Conservation (phyloP, 2,113 vertebrate species). For the Rhagologus leucostigma region DNA sequence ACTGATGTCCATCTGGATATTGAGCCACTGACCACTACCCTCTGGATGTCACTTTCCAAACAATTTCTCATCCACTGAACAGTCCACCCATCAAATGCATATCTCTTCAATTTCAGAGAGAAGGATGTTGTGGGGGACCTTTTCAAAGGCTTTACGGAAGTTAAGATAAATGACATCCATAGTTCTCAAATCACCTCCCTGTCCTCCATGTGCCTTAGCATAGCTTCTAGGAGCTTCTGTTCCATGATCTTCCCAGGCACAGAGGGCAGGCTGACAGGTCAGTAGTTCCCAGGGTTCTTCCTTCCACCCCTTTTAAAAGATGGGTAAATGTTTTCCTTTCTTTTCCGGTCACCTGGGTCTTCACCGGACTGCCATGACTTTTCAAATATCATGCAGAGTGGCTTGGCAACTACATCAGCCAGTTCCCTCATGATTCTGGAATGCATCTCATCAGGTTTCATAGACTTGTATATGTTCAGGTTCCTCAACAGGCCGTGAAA, state of each 20-base stretch:
- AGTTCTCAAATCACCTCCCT: neutral
- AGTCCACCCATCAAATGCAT: neutral
- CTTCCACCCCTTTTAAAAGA: neutral
- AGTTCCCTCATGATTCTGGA: neutral
- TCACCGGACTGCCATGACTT: neutral
- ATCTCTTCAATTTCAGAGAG: neutral
- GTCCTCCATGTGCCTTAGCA: neutral
- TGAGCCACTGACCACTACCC: neutral
- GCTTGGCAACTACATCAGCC: neutral
- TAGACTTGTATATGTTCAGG: no score
- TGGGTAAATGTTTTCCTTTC: neutral
- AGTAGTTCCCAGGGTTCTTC: neutral
- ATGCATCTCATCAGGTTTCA: neutral
- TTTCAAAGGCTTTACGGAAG: neutral
- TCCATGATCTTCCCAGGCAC: neutral
- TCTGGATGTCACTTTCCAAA: neutral
- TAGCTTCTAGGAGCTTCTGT: neutral
- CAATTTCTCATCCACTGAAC: neutral
- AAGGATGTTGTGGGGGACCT: neutral
- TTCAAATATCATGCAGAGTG: neutral
- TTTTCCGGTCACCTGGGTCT: neutral
- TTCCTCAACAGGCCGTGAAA: neutral
- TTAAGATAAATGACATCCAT: neutral
- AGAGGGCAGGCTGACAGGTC: neutral
- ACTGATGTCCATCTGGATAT: neutral